Evolutionary conservation across 2,888 invertebrate species (phyloP), one percentile per base, ranked within the genome.

Genomic region (Amiota mariae): DNA sequence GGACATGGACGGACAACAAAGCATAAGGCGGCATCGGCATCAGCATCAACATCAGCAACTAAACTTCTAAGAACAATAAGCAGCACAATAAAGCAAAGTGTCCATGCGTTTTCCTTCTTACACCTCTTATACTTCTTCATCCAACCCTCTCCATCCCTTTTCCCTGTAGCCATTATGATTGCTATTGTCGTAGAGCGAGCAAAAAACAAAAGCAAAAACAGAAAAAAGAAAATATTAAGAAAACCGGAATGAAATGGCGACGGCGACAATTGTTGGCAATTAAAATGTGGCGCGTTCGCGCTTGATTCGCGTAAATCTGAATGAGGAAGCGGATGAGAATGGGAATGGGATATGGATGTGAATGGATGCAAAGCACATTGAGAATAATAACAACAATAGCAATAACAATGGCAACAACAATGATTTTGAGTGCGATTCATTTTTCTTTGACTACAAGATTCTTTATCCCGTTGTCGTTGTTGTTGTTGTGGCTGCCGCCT

Each of bases 231-330:
- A 1, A 15, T 15, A 49, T 18, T 20, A 36, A 36, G 12, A 77
- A 59, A 74, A 72, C 59, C 67, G 48, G 20, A 68, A 54, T 68
- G 67, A 68, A 71, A 51, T 72, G 78, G 47, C 81, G 76, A 46
- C 80, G 75, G 76, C 85, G 80, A 83, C 84, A 85, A 82, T 85
- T 83, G 85, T 78, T 86, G 84, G 84, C 84, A 85, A 85, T 85
- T 85, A 85, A 85, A 85, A 84, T 86, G 86, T 85, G 86, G 79
- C 84, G 85, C 82, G 78, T 79, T 72, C 24, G 36, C 49, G 36
- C n/a, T 59, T 59, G 59, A 12, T 59, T 36, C 36, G 36, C 36
- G 36, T 36, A 36, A 36, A 36, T 36, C 36, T 36, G 6, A 6
- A 36, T 6, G 36, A 36, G 36, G 36, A 36, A 6, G 6, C 36